phyloP scores from a whole-genome alignment of 2,113 vertebrate genomes.

The Mobula hypostoma region DNA sequence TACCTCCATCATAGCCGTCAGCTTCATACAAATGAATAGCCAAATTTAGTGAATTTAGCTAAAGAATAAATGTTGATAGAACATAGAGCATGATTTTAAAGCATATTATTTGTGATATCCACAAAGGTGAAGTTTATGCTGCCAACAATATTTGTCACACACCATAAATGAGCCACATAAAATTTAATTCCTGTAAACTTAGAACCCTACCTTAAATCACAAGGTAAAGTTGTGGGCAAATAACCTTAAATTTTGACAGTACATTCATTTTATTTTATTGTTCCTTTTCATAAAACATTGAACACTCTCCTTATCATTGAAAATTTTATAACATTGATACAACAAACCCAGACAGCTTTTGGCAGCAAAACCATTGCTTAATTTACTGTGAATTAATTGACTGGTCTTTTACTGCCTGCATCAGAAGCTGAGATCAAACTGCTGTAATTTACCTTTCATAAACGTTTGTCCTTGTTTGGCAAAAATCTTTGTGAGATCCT shows the following conservation, averaged over 20 bases:
- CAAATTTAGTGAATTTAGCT: neutral
- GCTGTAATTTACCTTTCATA: neutral
- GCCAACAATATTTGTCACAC: neutral
- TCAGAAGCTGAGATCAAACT: neutral
- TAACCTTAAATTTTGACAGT: neutral
- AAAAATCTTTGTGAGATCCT: neutral
- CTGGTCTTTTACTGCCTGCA: neutral
- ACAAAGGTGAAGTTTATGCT: neutral
- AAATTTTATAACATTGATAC: neutral
- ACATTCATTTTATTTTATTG: neutral
- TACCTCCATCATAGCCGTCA: neutral
- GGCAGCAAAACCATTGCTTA: neutral
- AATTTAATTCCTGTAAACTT: constrained; percentile 15
- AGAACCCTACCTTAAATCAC: neutral
- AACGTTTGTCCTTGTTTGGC: neutral
- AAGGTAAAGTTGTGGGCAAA: neutral
- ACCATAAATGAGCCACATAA: neutral
- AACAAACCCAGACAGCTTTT: neutral
- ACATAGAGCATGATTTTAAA: neutral
- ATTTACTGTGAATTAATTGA: neutral
- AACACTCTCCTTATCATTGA: neutral
- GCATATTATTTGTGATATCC: neutral
- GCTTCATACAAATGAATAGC: neutral
- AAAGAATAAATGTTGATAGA: neutral
- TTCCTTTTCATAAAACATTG: neutral